Conservation (phyloP, 2,113 vertebrate species). For the Ictalurus furcatus region DNA sequence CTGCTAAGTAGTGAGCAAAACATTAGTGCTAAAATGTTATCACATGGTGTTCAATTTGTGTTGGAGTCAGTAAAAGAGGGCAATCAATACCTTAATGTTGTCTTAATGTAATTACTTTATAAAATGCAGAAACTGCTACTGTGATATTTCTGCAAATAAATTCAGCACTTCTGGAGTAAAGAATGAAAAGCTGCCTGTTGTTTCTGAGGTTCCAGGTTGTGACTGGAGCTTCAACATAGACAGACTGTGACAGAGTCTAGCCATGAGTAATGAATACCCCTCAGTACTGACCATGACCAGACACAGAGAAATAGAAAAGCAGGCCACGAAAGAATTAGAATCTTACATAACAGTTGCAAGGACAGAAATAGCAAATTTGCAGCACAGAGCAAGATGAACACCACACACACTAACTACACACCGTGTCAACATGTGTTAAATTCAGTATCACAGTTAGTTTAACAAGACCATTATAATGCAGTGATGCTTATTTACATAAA, state of each 20-base stretch:
- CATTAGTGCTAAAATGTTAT: not conserved
- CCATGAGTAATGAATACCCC: conserved; percentile 39
- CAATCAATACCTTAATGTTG: conserved; percentile 3
- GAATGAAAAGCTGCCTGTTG: conserved; percentile 14
- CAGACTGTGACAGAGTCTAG: conserved; percentile 25
- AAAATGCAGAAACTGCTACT: not conserved
- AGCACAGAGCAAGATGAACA: conserved; percentile 19
- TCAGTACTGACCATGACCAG: conserved; percentile 32
- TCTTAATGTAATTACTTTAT: not conserved
- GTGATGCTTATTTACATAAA: not conserved
- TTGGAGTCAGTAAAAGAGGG: conserved; percentile 16
- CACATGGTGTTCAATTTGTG: not conserved
- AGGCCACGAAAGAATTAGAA: conserved; percentile 38
- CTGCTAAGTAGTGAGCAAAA: not conserved
- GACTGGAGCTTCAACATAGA: conserved; percentile 16
- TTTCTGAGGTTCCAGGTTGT: conserved; percentile 22
- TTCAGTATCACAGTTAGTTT: not conserved
- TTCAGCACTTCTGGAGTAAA: not conserved
- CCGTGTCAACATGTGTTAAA: not conserved
- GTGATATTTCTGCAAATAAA: not conserved
- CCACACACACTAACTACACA: conserved; percentile 1
- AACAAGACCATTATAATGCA: conserved; percentile 22
- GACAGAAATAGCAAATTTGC: conserved; percentile 31
- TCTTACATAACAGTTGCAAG: conserved; percentile 33
- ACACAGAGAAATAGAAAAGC: conserved; percentile 17